phyloP scores from a whole-genome alignment of 2,113 vertebrate species.

The Phaetusa simplex region DNA sequence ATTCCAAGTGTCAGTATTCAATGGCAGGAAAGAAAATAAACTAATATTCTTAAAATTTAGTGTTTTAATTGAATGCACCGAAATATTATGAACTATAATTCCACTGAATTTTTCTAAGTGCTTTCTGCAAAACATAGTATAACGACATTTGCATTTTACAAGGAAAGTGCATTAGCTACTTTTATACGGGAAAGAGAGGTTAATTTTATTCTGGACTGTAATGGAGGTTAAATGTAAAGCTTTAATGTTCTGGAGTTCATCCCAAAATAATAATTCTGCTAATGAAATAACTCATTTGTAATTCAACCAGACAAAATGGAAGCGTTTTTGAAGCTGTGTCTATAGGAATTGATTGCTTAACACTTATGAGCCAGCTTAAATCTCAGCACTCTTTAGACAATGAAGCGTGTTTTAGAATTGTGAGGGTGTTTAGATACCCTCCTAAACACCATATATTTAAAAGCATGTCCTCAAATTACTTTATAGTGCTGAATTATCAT shows the following conservation, averaged over 20 bases:
- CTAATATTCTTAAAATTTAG: not conserved
- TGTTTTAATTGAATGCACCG: constrained; percentile 10
- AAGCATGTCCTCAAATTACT: constrained; percentile 7
- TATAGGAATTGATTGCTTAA: constrained; percentile 42
- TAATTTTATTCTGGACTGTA: constrained; percentile 61
- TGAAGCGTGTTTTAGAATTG: not conserved
- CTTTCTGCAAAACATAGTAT: not conserved
- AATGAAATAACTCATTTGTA: constrained; percentile 63
- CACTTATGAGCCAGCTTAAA: constrained; percentile 7
- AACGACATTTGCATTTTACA: constrained; percentile 57
- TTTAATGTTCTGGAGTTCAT: constrained; percentile 60
- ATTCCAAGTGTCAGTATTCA: not conserved
- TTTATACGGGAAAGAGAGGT: constrained; percentile 37
- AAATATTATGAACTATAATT: constrained; percentile 7
- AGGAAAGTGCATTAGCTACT: constrained; percentile 50
- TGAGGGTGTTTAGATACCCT: not conserved
- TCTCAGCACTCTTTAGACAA: not conserved
- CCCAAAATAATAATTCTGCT: constrained; percentile 65
- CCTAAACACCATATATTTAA: constrained; percentile 35
- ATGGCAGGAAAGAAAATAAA: not conserved
- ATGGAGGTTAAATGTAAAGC: constrained; percentile 59
- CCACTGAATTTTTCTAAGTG: constrained; percentile 23
- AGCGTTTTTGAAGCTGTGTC: not conserved
- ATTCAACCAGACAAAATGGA: constrained; percentile 61
- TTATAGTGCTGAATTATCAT: constrained; percentile 16